These are phyloP conservation scores for Drosophila macrospina DNA, from an alignment of 2,888 invertebrate genomes.

Conservation along the genomic window DNA sequence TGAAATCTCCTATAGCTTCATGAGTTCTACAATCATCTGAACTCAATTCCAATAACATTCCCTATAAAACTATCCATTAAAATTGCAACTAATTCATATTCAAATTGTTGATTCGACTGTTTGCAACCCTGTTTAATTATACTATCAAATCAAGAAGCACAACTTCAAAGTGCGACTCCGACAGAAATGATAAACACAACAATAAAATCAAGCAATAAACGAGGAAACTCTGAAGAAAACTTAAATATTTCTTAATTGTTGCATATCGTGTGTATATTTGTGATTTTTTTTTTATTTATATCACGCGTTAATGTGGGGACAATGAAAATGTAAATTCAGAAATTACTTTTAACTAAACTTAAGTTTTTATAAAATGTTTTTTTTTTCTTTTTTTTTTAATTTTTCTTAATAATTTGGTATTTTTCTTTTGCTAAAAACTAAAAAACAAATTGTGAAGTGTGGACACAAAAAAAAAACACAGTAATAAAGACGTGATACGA, in stretches of 20 bases:
- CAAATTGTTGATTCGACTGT: neutral
- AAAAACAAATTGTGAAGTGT: slow-evolving; percentile 27
- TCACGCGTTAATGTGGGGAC: slow-evolving; percentile 8
- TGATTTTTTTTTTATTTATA: slow-evolving; percentile 15
- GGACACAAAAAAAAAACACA: neutral
- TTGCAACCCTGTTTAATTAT: slow-evolving; percentile 53
- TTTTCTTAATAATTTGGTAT: slow-evolving; percentile 12
- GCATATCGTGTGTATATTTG: slow-evolving; percentile 17
- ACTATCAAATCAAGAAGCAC: slow-evolving; percentile 50
- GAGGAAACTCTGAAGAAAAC: slow-evolving; percentile 13
- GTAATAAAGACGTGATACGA: neutral
- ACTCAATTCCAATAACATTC: neutral
- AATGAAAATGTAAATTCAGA: slow-evolving; percentile 26
- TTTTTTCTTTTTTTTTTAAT: slow-evolving; percentile 15
- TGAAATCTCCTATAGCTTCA: no score
- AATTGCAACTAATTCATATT: neutral
- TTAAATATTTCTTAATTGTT: slow-evolving; percentile 22
- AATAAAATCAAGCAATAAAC: slow-evolving; percentile 6
- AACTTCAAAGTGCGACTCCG: neutral
- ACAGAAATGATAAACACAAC: no score
- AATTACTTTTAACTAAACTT: slow-evolving; percentile 70
- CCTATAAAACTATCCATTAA: neutral
- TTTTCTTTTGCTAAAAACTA: slow-evolving; percentile 45
- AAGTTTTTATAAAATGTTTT: slow-evolving; percentile 36
- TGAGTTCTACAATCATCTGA: no score